Evolutionary conservation across 1,140 invertebrate species (phyloP).

Genomic region (Leptestheria dahalacensis): DNA sequence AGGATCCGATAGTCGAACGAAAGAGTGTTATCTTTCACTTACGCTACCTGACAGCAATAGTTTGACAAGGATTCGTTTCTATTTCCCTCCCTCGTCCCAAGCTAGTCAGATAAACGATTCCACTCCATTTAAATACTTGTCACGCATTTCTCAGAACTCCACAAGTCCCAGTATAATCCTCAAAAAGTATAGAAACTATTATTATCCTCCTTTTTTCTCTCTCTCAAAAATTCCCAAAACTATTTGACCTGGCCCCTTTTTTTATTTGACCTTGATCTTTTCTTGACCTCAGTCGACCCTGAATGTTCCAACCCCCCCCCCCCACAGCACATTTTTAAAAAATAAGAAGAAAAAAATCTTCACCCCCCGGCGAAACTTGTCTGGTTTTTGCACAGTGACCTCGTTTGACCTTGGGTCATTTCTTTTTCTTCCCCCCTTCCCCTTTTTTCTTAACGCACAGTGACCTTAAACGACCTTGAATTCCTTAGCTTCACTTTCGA

Average conservation of each 20-base stretch:
- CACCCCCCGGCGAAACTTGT: background rate
- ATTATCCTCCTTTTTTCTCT: background rate
- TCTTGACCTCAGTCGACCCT: background rate
- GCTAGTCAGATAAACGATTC: too few species aligned
- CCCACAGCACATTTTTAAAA: background rate
- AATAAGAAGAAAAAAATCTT: background rate
- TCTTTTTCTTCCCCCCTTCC: background rate
- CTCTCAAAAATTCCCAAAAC: background rate
- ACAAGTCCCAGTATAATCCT: too few species aligned
- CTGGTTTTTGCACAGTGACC: background rate
- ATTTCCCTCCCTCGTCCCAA: background rate
- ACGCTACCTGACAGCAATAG: too few species aligned
- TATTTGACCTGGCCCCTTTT: background rate
- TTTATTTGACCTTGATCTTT: too few species aligned
- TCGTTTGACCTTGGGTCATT: background rate
- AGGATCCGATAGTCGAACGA: too few species aligned
- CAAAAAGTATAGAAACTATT: background rate
- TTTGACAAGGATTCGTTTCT: background rate
- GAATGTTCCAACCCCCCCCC: background rate
- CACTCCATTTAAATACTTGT: too few species aligned
- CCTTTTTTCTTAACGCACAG: background rate
- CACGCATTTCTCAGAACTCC: too few species aligned
- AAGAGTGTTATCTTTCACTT: too few species aligned
- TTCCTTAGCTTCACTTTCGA: too few species aligned
- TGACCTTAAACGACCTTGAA: background rate